These are phyloP conservation scores for Chauna torquata DNA, from an alignment of 2,113 vertebrate species.

Conservation along the genomic window DNA sequence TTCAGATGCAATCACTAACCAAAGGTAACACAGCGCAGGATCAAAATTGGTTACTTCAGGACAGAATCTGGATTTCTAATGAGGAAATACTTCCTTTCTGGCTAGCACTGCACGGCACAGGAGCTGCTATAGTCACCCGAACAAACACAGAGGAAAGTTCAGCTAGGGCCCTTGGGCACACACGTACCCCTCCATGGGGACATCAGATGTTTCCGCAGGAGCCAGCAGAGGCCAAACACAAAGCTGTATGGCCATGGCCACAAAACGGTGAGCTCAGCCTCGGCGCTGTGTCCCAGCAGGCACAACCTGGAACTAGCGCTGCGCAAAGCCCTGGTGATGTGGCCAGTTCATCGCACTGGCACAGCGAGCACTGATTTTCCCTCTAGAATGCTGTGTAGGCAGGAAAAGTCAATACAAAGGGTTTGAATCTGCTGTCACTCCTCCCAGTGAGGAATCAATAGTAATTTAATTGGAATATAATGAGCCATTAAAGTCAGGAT, in stretches of 20 bases:
- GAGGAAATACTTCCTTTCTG: not conserved
- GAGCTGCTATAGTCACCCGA: not conserved
- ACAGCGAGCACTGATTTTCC: fast-evolving
- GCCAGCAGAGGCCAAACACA: too few species aligned
- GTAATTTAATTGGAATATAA: not conserved
- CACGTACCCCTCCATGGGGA: too few species aligned
- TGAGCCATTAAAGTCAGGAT: not conserved
- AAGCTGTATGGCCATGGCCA: fast-evolving
- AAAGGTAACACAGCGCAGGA: not conserved
- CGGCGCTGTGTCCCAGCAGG: not conserved
- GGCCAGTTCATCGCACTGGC: not conserved
- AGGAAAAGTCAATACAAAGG: not conserved
- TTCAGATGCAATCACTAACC: not conserved
- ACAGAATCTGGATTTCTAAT: not conserved
- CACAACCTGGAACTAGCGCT: not conserved
- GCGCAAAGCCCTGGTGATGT: not conserved
- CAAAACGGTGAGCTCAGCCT: not conserved
- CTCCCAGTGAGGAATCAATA: not conserved
- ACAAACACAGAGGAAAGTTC: not conserved
- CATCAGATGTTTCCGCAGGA: too few species aligned
- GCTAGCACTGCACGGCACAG: not conserved
- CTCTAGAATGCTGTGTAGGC: not conserved
- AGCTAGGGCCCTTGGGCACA: not conserved
- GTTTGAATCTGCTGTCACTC: not conserved
- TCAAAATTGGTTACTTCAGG: not conserved